phyloP scores from a whole-genome alignment of 1,140 invertebrate species.

The Drosophila grimshawi region DNA sequence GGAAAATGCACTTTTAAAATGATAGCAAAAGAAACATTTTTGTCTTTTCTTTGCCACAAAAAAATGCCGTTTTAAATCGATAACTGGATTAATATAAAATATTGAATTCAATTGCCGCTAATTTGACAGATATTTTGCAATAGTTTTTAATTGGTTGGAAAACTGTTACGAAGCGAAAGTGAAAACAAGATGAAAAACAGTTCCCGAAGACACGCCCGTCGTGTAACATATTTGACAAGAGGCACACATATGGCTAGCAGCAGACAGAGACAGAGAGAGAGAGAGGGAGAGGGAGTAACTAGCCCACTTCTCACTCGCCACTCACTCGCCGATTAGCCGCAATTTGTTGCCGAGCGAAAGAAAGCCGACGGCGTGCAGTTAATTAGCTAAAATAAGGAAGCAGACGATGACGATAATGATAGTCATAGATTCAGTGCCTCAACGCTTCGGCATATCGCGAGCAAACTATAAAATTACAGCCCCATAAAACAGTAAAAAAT shows the following conservation, averaged over 20 bases:
- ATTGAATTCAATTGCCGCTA: too few relatives aligned
- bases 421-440: background rate
- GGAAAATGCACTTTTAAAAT: too few relatives aligned
- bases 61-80: too few relatives aligned
- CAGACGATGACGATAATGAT: slow-evolving; percentile 54
- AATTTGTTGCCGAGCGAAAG: slow-evolving; percentile 48
- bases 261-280: background rate
- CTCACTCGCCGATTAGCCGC: slow-evolving; percentile 35
- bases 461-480: slow-evolving; percentile 70
- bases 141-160: slow-evolving; percentile 60
- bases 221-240: slow-evolving; percentile 32
- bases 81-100: too few relatives aligned
- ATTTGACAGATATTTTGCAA: slow-evolving; percentile 51
- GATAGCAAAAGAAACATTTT: too few relatives aligned
- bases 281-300: slow-evolving; percentile 8
- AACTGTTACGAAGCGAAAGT: slow-evolving; percentile 45
- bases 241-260: background rate
- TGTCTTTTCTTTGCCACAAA: too few relatives aligned
- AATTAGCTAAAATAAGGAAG: slow-evolving; percentile 79
- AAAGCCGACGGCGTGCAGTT: slow-evolving; percentile 41
- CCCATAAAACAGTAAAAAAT: slow-evolving; percentile 45
- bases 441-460: slow-evolving; percentile 41
- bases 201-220: slow-evolving; percentile 32
- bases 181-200: slow-evolving; percentile 37
- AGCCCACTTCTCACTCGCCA: background rate